phyloP scores from a whole-genome alignment of 2,888 invertebrate genomes.

The Merodon equestris region DNA sequence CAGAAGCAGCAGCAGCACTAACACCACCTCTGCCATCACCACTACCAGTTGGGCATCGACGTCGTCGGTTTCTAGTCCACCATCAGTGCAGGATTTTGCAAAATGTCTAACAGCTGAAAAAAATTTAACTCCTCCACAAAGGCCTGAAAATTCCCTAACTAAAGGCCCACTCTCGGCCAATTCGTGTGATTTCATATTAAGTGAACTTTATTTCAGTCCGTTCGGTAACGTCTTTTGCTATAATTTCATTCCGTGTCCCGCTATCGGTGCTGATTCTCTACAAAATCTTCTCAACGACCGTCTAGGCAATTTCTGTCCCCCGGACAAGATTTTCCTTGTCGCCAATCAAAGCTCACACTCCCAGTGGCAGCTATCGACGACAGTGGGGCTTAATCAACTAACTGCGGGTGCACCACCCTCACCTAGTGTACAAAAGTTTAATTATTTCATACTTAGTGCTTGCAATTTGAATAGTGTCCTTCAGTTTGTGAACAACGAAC shows the following conservation, averaged over 20 bases:
- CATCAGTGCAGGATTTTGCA: constrained; percentile 69
- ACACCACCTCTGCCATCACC: constrained; percentile 48
- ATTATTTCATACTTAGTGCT: constrained; percentile 63
- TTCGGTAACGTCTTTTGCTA: constrained; percentile 65
- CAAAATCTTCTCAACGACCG: constrained; percentile 55
- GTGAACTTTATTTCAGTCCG: constrained; percentile 65
- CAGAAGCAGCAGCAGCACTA: constrained; percentile 13
- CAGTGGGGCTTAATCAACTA: constrained; percentile 47
- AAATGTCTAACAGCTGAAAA: constrained; percentile 71
- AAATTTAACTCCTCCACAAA: constrained; percentile 46
- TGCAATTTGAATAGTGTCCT: constrained; percentile 55
- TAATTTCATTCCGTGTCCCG: constrained; percentile 65
- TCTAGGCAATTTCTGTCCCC: constrained; percentile 49
- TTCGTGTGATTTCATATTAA: constrained; percentile 62
- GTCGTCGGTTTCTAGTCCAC: constrained; percentile 61
- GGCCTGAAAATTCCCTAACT: constrained; percentile 61
- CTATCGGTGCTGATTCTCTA: constrained; percentile 53
- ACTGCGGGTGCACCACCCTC: constrained; percentile 39
- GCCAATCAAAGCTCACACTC: constrained; percentile 45
- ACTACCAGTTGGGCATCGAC: constrained; percentile 64
- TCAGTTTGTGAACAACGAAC: constrained; percentile 69
- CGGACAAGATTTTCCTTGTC: constrained; percentile 52
- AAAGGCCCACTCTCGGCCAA: constrained; percentile 50
- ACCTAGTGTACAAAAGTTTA: constrained; percentile 61
- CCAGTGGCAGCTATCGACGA: constrained; percentile 56